Base-by-base conservation (phyloP, 2,888 invertebrate genomes). In the Euzetes globulus region DNA sequence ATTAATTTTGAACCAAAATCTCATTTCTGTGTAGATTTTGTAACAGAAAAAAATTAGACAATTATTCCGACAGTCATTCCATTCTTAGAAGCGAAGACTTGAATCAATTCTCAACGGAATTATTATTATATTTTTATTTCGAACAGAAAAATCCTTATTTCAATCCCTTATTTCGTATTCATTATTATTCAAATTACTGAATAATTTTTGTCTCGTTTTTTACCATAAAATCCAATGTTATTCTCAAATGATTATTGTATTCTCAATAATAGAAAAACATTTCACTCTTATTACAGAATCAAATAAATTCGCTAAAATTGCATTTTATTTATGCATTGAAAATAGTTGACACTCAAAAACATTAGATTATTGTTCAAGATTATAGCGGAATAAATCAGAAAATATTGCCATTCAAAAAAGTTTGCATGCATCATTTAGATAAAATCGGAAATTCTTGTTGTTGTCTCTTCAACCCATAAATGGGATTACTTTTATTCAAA, bases 191-290 rank as follows among this genome's bases (percentile, higher is more conserved):
- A 55, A 55, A 55, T 55, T 55, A 55, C 9, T 52, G 11, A 25
- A 55, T 25, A 55, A 55, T 55, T 55, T 55, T 55, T 7, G 4
- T 19, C n/a, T 52, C 52, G 3, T 52, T 52, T 55, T 25, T 52
- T 3, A 9, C 22, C 9, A 25, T 25, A 1, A 55, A 25, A 55
- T 25, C 6, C 25, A 55, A 22, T 55, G 55, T 55, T 19, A 52
- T 55, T 55, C 25, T 9, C 55, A 55, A 55, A 25, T 55, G 55
- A 25, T 55, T 55, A 55, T 55, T 55, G 55, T 55, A 55, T 55
- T 55, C 25, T 2, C 22, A 25, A 52, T 52, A 52, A 52, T 19
- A n/a, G 19, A 52, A 52, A 52, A 4, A 6, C 19, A 7, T 52
- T 52, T 52, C n/a, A 47, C n/a, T 17, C 19, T n/a, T 19, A 52